These are phyloP conservation scores for Tragopan temminckii DNA, from an alignment of 2,797 vertebrate genomes.

Conservation along the genomic window DNA sequence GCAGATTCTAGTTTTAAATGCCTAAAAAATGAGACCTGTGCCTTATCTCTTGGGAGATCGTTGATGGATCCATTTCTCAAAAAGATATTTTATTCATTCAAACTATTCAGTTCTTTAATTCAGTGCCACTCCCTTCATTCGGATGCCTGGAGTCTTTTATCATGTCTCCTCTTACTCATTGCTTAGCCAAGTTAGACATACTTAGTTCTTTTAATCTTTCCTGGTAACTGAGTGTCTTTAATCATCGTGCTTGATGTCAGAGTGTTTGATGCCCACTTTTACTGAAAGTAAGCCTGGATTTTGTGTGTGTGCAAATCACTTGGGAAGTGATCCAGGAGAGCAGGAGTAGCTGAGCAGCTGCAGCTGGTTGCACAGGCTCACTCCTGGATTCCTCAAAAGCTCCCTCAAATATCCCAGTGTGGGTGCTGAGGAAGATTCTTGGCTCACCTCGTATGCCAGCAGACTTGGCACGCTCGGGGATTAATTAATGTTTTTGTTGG, in stretches of 20 bases:
- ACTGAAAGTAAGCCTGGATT: not conserved
- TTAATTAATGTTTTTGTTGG: conserved; percentile 1
- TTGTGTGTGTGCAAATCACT: not conserved
- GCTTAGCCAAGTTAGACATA: conserved; percentile 71
- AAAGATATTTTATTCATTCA: conserved; percentile 63
- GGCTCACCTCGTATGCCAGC: not conserved
- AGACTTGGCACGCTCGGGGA: not conserved
- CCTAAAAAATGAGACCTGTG: conserved; percentile 57
- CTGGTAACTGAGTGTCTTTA: conserved; percentile 62
- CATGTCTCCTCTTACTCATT: conserved; percentile 56
- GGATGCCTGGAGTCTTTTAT: conserved; percentile 71
- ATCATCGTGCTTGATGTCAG: conserved; percentile 72
- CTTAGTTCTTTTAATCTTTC: conserved; percentile 75
- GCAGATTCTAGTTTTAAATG: conserved; percentile 56
- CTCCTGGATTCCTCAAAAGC: conserved; percentile 57
- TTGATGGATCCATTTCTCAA: conserved; percentile 70
- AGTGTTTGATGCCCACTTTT: conserved; percentile 68
- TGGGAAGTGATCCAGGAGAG: conserved; percentile 25
- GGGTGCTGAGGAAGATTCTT: not conserved
- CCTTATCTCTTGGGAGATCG: conserved; percentile 73
- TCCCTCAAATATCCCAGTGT: not conserved
- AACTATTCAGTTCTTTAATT: conserved; percentile 60
- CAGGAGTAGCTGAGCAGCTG: not conserved
- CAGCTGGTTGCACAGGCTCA: not conserved
- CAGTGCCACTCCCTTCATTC: conserved; percentile 64